These are phyloP conservation scores for Lepus americanus DNA, from an alignment of 2,113 vertebrate genomes.

Conservation along the genomic window DNA sequence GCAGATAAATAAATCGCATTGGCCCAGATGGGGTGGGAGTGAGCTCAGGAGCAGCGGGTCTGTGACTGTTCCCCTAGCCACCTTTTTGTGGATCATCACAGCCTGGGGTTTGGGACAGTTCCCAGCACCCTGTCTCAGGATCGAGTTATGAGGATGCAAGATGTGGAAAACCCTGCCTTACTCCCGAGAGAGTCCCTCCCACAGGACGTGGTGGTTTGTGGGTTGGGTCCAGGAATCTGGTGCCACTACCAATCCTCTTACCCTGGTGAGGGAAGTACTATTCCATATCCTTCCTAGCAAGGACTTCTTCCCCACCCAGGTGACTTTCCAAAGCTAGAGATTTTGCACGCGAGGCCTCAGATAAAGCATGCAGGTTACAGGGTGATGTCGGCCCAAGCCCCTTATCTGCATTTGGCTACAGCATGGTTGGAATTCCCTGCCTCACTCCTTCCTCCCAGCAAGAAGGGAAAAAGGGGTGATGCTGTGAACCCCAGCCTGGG, in stretches of 20 bases:
- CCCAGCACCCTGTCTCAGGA: neutral
- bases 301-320: conserved; percentile 17
- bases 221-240: conserved; percentile 47
- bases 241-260: neutral
- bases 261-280: neutral
- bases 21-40: conserved; percentile 49
- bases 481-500: conserved; percentile 70
- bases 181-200: neutral
- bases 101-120: neutral
- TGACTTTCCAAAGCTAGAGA: conserved; percentile 40
- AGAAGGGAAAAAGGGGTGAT: conserved; percentile 69
- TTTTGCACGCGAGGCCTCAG: neutral
- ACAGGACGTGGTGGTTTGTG: neutral
- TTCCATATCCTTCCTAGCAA: conserved; percentile 31
- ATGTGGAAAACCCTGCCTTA: neutral
- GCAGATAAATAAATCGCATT: conserved; percentile 87
- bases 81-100: conserved; percentile 39
- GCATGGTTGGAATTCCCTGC: conserved; percentile 1
- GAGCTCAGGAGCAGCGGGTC: too few species aligned
- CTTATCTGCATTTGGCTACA: too few species aligned
- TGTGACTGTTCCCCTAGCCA: neutral
- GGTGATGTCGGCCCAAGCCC: too few species aligned
- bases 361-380: too few species aligned
- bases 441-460: conserved; percentile 32
- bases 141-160: neutral